Evolutionary conservation across 2,113 vertebrate genomes (phyloP).

Genomic region (Leuciscus idus): DNA sequence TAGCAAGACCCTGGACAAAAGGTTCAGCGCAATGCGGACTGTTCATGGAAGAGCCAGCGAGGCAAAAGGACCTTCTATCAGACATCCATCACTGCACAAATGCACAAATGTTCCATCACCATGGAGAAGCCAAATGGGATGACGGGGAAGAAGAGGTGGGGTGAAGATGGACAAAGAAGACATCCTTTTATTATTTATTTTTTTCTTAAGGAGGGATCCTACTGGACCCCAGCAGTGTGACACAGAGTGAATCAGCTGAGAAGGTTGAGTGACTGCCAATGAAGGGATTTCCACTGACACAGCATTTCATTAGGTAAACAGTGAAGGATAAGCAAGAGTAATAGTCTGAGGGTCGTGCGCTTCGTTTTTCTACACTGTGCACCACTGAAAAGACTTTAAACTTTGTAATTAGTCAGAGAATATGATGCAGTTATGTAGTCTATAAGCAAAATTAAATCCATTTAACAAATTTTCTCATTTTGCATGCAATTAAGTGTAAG

Average conservation of each 20-base stretch:
- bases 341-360: neutral
- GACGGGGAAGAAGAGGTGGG: neutral
- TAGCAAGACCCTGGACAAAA: constrained; percentile 34
- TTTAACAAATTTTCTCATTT: neutral
- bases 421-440: neutral
- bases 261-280: constrained; percentile 46
- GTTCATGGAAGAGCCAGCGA: constrained; percentile 18
- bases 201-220: neutral
- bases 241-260: constrained; percentile 57
- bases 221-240: constrained; percentile 41
- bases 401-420: neutral
- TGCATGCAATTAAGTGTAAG: neutral
- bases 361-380: neutral
- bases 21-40: neutral
- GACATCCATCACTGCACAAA: constrained; percentile 42
- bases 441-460: neutral
- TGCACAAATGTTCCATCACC: constrained; percentile 52
- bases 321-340: constrained; percentile 20
- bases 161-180: constrained; percentile 50
- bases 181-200: constrained; percentile 22
- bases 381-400: neutral
- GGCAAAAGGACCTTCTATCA: constrained; percentile 19
- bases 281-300: constrained; percentile 49
- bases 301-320: constrained; percentile 56
- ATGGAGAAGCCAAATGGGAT: constrained; percentile 53